A percentile compares a stretch with the other conserved stretches of the same genome.
Evolutionary conservation across 2,888 invertebrate species (phyloP).

Genomic region (Eupithecia dodoneata): DNA sequence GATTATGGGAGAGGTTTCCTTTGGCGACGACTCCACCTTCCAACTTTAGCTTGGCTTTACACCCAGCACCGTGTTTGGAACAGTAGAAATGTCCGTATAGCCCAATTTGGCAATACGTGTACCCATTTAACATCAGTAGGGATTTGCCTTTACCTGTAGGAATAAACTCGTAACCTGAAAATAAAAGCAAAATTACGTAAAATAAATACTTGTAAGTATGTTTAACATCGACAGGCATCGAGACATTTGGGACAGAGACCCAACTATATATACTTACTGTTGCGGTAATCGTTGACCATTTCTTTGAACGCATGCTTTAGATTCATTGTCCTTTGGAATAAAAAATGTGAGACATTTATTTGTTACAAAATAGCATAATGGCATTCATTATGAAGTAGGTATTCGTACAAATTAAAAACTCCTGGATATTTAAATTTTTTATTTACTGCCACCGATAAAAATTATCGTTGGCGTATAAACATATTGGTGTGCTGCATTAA

Average conservation of each 20-base stretch:
- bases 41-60: conserved; percentile 25
- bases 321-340: too few species aligned
- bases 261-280: too few species aligned
- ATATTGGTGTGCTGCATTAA: too few species aligned
- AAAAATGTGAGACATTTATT: not conserved
- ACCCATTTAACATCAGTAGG: conserved; percentile 25
- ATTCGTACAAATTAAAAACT: not conserved
- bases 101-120: conserved; percentile 28
- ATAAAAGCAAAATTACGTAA: not conserved
- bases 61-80: conserved; percentile 15
- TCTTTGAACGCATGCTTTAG: too few species aligned
- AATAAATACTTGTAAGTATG: not conserved
- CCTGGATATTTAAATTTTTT: not conserved
- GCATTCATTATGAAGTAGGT: too few species aligned
- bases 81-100: conserved; percentile 21
- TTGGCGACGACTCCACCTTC: conserved; percentile 8
- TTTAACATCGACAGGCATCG: too few species aligned
- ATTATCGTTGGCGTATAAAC: too few species aligned
- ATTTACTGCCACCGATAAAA: not conserved
- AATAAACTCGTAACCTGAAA: conserved; percentile 28
- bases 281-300: too few species aligned
- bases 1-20: conserved; percentile 13
- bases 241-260: too few species aligned
- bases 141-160: conserved; percentile 17
- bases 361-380: too few species aligned